Percentiles rank a stretch among this genome's conserved stretches.
Conservation (phyloP, 2,888 invertebrate species). For the Nipponacmea schrenckii region DNA sequence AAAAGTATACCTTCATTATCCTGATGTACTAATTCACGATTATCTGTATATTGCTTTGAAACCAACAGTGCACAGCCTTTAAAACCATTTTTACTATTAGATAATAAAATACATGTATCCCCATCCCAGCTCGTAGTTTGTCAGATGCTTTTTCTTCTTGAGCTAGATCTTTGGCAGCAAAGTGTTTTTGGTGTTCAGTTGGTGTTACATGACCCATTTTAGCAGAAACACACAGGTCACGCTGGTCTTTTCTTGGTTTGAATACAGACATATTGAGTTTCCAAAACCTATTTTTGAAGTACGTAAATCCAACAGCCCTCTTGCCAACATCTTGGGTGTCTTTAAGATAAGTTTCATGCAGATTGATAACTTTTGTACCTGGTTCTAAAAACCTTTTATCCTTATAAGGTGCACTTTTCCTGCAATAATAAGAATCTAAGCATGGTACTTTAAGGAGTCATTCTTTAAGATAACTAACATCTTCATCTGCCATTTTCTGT, state of each 20-base stretch:
- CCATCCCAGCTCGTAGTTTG: not conserved
- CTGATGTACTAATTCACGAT: no score
- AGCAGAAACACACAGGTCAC: not conserved
- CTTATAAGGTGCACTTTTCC: not conserved
- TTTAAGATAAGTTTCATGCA: not conserved
- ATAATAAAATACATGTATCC: no score
- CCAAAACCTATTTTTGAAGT: no score
- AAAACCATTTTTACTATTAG: no score
- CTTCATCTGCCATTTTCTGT: not conserved
- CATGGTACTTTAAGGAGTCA: not conserved
- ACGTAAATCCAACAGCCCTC: not conserved
- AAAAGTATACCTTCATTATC: no score
- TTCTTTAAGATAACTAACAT: not conserved
- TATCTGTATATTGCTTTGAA: no score
- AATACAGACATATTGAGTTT: no score
- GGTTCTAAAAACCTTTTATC: not conserved
- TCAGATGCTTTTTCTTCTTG: not conserved
- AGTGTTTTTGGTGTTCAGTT: not conserved
- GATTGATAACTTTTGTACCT: not conserved
- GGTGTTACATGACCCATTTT: not conserved
- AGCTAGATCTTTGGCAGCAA: not conserved
- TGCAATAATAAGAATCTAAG: not conserved
- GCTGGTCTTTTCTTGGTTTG: not conserved
- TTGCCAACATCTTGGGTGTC: not conserved
- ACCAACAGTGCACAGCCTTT: no score